Base-by-base conservation (phyloP, 2,888 invertebrate genomes). In the Heliconius aoede region DNA sequence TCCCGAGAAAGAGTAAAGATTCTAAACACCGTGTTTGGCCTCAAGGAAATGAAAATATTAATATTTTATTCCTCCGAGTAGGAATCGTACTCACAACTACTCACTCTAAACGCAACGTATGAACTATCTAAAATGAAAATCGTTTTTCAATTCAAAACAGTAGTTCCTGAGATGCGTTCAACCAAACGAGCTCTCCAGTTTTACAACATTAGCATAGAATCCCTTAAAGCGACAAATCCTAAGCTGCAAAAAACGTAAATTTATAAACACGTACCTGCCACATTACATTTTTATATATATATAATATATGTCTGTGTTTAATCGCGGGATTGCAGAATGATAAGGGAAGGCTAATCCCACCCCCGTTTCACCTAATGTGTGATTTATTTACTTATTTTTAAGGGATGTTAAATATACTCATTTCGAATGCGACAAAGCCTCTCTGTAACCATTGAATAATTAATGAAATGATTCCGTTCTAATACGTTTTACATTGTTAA, bases 321-420 rank as follows among this genome's bases (percentile, higher is more conserved):
- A 80, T 79, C 74, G 73, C 75, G 40, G 73, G 72, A 26, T 46
- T 61, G 72, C 32, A 60, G 65, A 18, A 72, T 79, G 77, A 79
- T 77, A 76, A 77, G 79, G 76, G 69, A 55, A 46, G 75, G 55
- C 61, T 77, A 76, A 79, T 76, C 79, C 77, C 51, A 68, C 61
- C 30, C 55, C 30, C 60, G 24, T 75, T 72, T 58, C 32, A 60
- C 55, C 67, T 72, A 67, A 76, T 72, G 62, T 76, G 75, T 79
- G 75, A 79, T 75, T 79, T 79, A 79, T 77, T 77, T 73, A 72
- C 46, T 67, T 72, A 71, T 58, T 72, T 76, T 73, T 73, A 58
- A 65, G n/a, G 58, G 28, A 51, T 28, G 26, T 51, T 55, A 55
- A 36, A 68, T 24, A 62, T 30, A 61, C 60, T 51, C 18, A 24